Evolutionary conservation across 1,140 invertebrate species (phyloP).

Genomic region (Zophobas morio): DNA sequence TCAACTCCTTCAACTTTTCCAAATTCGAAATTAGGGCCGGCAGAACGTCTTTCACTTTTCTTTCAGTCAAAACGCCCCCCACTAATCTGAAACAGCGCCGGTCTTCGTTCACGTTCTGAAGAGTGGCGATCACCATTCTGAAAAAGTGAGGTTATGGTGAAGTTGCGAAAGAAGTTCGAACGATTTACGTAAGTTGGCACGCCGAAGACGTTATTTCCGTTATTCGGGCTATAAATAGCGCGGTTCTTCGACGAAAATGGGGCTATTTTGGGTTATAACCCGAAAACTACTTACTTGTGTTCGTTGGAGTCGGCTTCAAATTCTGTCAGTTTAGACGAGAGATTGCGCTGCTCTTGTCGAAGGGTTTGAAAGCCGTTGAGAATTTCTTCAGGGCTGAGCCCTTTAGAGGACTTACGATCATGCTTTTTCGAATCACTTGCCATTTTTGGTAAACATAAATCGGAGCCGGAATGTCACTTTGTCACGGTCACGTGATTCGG

Average conservation of each 20-base stretch:
- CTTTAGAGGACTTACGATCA: slow-evolving; percentile 68
- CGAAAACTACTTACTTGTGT: slow-evolving; percentile 84
- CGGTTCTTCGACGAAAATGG: no score
- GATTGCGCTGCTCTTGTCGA: slow-evolving; percentile 87
- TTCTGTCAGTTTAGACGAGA: slow-evolving; percentile 91
- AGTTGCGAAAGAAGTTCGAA: no score
- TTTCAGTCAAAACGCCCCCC: slow-evolving; percentile 93
- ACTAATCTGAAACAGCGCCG: slow-evolving; percentile 95
- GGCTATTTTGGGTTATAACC: not conserved
- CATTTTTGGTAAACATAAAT: slow-evolving; percentile 64
- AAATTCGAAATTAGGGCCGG: slow-evolving; percentile 87
- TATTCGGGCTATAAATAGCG: no score
- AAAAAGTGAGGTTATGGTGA: slow-evolving; percentile 63
- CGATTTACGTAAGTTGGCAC: no score
- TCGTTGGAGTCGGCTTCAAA: slow-evolving; percentile 94
- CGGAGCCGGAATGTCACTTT: slow-evolving; percentile 6
- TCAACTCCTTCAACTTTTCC: slow-evolving; percentile 85
- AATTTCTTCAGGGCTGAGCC: slow-evolving; percentile 82
- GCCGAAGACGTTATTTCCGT: no score
- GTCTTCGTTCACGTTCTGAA: slow-evolving; percentile 87
- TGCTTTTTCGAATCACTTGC: slow-evolving; percentile 65
- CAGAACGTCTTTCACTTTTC: slow-evolving; percentile 92
- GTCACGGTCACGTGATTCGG: slow-evolving; percentile 7
- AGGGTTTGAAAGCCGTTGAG: slow-evolving; percentile 89
- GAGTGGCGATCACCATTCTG: slow-evolving; percentile 95